phyloP scores from a whole-genome alignment of 2,113 vertebrate genomes.

The Carassius carassius region DNA sequence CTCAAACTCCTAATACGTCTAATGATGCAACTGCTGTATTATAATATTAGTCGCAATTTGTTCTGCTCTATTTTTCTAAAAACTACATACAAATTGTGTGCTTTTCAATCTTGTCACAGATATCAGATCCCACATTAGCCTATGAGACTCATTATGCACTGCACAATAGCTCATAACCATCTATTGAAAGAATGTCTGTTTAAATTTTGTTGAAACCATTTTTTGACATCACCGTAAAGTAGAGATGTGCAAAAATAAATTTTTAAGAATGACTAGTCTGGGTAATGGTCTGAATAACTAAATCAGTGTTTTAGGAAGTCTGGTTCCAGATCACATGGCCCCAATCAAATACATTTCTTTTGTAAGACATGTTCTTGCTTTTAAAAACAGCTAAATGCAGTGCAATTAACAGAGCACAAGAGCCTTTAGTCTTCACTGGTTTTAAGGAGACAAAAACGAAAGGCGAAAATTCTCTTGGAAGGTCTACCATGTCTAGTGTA shows the following conservation, averaged over 20 bases:
- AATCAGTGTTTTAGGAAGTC: neutral
- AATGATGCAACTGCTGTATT: conserved; percentile 15
- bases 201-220: neutral
- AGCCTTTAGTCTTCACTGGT: neutral
- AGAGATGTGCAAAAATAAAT: neutral
- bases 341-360: neutral
- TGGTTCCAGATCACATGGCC: neutral
- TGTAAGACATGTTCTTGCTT: neutral
- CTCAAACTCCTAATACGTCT: conserved; percentile 36
- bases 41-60: conserved; percentile 10
- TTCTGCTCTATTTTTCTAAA: conserved; percentile 13
- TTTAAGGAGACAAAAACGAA: neutral
- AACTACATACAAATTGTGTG: neutral
- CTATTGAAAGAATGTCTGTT: neutral
- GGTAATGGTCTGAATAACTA: neutral
- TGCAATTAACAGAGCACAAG: neutral
- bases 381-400: neutral
- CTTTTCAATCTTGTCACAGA: conserved; percentile 3
- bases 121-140: conserved; percentile 27
- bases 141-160: neutral
- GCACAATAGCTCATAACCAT: neutral
- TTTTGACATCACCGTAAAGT: neutral
- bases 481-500: neutral
- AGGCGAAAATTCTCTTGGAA: neutral
- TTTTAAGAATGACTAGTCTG: neutral